Conservation (phyloP, 53 echinoderm and acorn worm species). For the Echinarachnius parma region DNA sequence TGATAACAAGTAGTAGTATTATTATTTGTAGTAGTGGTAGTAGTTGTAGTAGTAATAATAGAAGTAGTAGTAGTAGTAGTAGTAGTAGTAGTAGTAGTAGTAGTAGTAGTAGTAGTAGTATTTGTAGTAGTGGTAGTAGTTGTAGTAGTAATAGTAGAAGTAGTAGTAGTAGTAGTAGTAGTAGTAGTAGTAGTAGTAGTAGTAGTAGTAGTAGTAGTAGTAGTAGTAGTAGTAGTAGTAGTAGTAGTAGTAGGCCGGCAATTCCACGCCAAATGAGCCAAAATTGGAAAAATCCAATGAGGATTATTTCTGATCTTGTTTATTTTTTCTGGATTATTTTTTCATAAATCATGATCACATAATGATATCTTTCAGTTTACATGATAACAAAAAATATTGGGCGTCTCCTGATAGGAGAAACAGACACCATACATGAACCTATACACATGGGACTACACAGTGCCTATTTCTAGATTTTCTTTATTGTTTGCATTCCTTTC, state of each 20-base stretch:
- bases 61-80: background rate
- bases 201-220: background rate
- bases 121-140: background rate
- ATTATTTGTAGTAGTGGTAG: background rate
- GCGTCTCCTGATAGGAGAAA: no score
- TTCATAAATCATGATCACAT: no score
- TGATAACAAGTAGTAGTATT: background rate
- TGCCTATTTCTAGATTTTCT: no score
- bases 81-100: background rate
- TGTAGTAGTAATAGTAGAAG: background rate
- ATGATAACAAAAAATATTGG: no score
- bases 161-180: background rate
- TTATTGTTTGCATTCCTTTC: no score
- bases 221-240: background rate
- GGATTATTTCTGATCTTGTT: no score
- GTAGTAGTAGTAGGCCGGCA: background rate
- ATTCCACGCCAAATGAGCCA: no score
- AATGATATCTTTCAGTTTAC: no score
- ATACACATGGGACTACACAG: no score
- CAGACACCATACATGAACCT: no score
- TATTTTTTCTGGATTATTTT: no score
- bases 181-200: background rate
- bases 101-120: background rate
- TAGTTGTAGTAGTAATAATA: background rate
- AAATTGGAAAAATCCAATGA: no score